Base-by-base conservation (phyloP, 2,797 vertebrate genomes). In the Catharus ustulatus region DNA sequence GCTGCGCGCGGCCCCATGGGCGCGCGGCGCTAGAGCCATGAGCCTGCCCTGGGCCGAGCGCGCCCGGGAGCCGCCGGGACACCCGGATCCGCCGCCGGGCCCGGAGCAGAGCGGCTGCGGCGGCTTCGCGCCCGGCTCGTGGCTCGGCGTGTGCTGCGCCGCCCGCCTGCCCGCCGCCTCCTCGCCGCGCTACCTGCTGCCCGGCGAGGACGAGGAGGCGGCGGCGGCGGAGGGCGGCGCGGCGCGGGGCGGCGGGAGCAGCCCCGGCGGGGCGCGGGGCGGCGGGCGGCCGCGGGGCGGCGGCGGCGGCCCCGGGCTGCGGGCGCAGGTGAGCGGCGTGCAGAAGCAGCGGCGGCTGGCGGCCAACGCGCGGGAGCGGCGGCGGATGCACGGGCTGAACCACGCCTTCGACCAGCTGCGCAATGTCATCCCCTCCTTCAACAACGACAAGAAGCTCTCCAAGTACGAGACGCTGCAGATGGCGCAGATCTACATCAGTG, bases 401-500 rank as follows among this genome's bases (percentile, higher is more conserved):
- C 98, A 99, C 96, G 99, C 99, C 71, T 99, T 99, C 80, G 99
- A 99, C 97, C 99, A 98, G 97, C 98, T 99, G 97, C 98, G 99
- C 96, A 99, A 99, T 80, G 99, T 99, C 97, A 99, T 99, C 99
- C 99, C 99, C 45, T 99, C 99, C 45, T 98, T 99, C 83, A 99
- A 99, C 98, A 99, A 99, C 96, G 99, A 99, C 98, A 99, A 99
- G 97, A 99, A 99, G 96, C 98, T 99, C 66, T 99, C 99, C 96
- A 99, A 99, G 89, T 99, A 99, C 59, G 99, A 99, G 96, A 99
- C 99, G 34, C 96, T 99, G 69, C 99, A 99, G 97, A 99, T 99
- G 99, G 99, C 99, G 24, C 99, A 99, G 97, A 99, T 99, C 97
- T 99, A 99, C 98, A 99, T 99, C 97, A 99, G 98, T 91, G 99